Percentiles rank a stretch among this genome's conserved stretches.
phyloP scores from a whole-genome alignment of 2,797 vertebrate species.

The Acrossocheilus fasciatus region DNA sequence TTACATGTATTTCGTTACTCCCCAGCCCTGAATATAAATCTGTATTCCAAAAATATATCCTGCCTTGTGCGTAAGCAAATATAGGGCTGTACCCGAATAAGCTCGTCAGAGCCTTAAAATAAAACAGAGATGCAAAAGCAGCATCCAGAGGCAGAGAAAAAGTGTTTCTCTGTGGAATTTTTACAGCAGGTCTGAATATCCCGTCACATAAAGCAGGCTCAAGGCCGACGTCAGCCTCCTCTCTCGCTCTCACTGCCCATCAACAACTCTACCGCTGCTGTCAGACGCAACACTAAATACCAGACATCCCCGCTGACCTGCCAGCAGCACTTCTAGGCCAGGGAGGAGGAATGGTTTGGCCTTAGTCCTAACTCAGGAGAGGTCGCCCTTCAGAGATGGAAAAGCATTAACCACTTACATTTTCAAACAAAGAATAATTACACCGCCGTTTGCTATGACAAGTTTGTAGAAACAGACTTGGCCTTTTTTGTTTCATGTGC shows the following conservation, averaged over 20 bases:
- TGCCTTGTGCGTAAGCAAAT: background rate
- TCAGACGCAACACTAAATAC: constrained; percentile 60
- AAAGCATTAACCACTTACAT: constrained; percentile 44
- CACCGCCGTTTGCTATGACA: constrained; percentile 41
- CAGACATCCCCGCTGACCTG: constrained; percentile 47
- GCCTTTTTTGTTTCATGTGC: background rate
- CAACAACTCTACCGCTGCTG: constrained; percentile 57
- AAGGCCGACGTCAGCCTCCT: constrained; percentile 51
- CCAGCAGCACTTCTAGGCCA: constrained; percentile 27
- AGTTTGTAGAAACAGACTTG: background rate
- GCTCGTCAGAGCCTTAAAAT: constrained; percentile 19
- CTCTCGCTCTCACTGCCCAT: constrained; percentile 41
- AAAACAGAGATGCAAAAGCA: constrained; percentile 33
- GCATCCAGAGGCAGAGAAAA: constrained; percentile 57
- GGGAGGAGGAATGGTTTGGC: constrained; percentile 55
- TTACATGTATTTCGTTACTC: no score
- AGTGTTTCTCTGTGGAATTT: constrained; percentile 59
- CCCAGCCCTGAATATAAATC: background rate
- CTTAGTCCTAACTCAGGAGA: constrained; percentile 45
- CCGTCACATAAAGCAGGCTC: constrained; percentile 62
- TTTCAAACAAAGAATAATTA: constrained; percentile 50
- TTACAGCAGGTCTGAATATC: constrained; percentile 55
- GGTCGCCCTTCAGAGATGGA: constrained; percentile 49
- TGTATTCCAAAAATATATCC: background rate
- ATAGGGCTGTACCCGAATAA: constrained; percentile 62